Percentiles rank a stretch among this genome's conserved stretches.
Evolutionary conservation across 2,888 invertebrate genomes (phyloP).

Genomic region (Tiliacea citrago): DNA sequence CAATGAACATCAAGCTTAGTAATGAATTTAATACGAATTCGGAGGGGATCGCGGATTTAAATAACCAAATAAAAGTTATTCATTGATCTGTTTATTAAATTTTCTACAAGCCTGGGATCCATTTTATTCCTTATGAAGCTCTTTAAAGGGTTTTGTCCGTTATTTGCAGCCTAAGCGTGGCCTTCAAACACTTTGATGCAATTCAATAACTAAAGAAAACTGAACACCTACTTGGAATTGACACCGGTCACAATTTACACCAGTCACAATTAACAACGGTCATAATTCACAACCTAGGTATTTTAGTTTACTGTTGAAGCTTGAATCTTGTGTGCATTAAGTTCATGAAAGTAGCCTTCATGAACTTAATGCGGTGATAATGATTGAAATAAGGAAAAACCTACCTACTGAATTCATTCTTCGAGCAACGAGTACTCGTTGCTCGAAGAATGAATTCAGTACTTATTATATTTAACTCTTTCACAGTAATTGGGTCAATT

Average conservation of each 20-base stretch:
- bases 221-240: background rate
- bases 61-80: slow-evolving; percentile 44
- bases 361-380: background rate
- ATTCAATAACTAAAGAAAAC: background rate
- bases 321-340: background rate
- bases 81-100: slow-evolving; percentile 49
- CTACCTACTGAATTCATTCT: too few species aligned
- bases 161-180: background rate
- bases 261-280: background rate
- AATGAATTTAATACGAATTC: slow-evolving; percentile 59
- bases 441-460: background rate
- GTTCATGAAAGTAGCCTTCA: background rate
- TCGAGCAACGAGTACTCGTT: too few species aligned
- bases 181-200: background rate
- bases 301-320: background rate
- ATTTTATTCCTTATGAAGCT: slow-evolving; percentile 4
- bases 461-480: background rate
- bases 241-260: background rate
- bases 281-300: background rate
- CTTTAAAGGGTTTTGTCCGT: background rate
- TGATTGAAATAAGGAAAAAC: slow-evolving; percentile 3
- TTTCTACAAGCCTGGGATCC: slow-evolving; percentile 32
- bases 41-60: slow-evolving; percentile 56
- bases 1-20: slow-evolving; percentile 59
- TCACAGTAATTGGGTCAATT: background rate